A percentile compares a stretch with the other conserved stretches of the same genome.
These are phyloP conservation scores for Tamandua tetradactyla DNA, from an alignment of 2,797 vertebrate species.

Conservation along the genomic window DNA sequence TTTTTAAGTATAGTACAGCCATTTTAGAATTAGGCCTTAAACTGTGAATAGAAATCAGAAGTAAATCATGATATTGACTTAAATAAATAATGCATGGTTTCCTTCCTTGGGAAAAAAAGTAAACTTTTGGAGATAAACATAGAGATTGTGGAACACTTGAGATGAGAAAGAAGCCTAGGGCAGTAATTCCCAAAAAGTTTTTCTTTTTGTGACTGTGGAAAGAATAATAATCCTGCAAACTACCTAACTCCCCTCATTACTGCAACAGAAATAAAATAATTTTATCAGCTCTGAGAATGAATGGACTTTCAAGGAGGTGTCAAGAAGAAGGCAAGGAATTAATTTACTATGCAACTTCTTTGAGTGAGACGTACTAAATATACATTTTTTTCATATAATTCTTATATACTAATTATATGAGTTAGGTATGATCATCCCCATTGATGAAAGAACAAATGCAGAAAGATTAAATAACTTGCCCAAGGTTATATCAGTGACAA, in stretches of 20 bases:
- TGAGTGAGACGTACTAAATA: neutral
- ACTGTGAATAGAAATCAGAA: neutral
- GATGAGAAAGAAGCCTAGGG: neutral
- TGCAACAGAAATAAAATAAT: neutral
- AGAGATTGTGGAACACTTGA: neutral
- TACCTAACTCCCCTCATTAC: neutral
- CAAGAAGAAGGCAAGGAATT: neutral
- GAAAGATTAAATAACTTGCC: slow-evolving; percentile 29
- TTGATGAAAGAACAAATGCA: neutral
- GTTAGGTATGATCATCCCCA: neutral
- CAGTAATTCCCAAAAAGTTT: neutral
- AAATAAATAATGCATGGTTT: neutral
- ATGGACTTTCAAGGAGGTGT: neutral
- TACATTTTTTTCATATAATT: neutral
- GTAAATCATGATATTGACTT: neutral
- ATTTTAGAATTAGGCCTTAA: slow-evolving; percentile 41
- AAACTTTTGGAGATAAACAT: neutral
- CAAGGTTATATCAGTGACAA: neutral
- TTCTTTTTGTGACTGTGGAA: neutral
- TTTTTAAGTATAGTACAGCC: slow-evolving; percentile 21
- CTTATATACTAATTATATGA: neutral
- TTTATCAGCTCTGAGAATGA: neutral
- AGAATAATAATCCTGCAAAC: neutral
- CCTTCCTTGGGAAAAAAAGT: neutral
- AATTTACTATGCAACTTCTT: neutral